Percentiles rank a stretch among this genome's conserved stretches.
phyloP scores from a whole-genome alignment of 2,888 invertebrate species.

The Plemyria rubiginata region DNA sequence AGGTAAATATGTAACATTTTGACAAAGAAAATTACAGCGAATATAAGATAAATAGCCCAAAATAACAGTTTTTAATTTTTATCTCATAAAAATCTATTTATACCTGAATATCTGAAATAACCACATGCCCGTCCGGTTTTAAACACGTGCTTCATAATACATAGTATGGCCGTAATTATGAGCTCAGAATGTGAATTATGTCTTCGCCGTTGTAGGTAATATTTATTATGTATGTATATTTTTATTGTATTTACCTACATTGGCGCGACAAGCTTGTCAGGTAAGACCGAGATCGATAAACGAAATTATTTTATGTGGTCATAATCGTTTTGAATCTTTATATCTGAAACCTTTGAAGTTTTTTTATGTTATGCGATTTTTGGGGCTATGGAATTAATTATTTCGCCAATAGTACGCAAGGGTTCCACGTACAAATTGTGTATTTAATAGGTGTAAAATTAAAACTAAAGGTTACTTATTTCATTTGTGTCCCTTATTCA shows the following conservation, averaged over 20 bases:
- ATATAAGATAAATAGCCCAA: too few species aligned
- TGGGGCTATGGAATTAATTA: too few species aligned
- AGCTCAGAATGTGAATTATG: conserved; percentile 29
- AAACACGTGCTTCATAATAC: conserved; percentile 36
- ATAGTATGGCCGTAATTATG: conserved; percentile 28
- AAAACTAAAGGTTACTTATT: too few species aligned
- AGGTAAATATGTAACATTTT: too few species aligned
- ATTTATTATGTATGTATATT: conserved; percentile 1
- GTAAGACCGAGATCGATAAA: conserved; percentile 6
- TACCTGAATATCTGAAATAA: conserved; percentile 9
- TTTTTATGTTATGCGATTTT: too few species aligned
- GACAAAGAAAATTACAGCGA: too few species aligned
- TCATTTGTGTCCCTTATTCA: too few species aligned
- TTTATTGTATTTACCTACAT: conserved; percentile 13
- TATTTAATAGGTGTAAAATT: too few species aligned
- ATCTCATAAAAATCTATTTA: conserved; percentile 1
- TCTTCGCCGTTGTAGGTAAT: conserved; percentile 3
- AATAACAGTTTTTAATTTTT: background rate
- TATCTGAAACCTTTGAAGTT: background rate
- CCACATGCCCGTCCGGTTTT: conserved; percentile 28
- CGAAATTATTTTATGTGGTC: conserved; percentile 1
- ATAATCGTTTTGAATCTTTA: background rate
- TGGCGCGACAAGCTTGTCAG: background rate
- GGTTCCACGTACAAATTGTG: too few species aligned
- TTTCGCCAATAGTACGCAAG: too few species aligned